phyloP scores from a whole-genome alignment of 1,140 invertebrate species.

The Drosophila arizonae region DNA sequence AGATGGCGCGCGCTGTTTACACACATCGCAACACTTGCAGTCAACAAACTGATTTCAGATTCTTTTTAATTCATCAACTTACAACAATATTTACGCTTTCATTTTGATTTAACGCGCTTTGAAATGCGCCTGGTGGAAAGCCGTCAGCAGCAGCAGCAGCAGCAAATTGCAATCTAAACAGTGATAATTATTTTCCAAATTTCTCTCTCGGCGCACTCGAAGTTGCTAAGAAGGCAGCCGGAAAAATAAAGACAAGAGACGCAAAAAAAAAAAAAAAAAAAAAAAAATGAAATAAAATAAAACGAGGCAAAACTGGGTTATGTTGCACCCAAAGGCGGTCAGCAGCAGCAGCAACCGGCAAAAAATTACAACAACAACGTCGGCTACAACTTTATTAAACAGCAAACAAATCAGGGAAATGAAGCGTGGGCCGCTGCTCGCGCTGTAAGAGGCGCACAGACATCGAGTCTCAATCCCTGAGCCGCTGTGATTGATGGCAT shows the following conservation, averaged over 20 bases:
- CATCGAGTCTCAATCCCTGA: constrained; percentile 21
- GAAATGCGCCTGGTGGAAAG: constrained; percentile 57
- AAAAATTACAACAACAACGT: constrained; percentile 5
- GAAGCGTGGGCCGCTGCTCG: constrained; percentile 30
- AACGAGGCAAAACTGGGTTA: constrained; percentile 59
- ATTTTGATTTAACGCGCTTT: constrained; percentile 78
- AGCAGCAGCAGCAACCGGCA: constrained; percentile 28
- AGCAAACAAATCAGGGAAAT: constrained; percentile 31
- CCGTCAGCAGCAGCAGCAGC: constrained; percentile 2
- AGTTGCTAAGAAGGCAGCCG: constrained; percentile 26
- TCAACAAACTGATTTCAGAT: constrained; percentile 45
- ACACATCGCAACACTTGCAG: constrained; percentile 60
- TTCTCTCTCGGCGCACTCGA: constrained; percentile 5
- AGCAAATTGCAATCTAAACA: constrained; percentile 73
- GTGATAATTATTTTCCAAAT: constrained; percentile 70
- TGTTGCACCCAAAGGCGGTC: constrained; percentile 41
- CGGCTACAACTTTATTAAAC: constrained; percentile 31
- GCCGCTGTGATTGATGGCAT: constrained; percentile 61
- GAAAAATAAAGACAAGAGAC: constrained; percentile 34
- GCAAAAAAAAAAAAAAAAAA: background rate
- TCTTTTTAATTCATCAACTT: constrained; percentile 31
- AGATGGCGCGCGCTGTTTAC: constrained; percentile 16
- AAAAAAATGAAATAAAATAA: constrained; percentile 5
- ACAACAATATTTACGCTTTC: constrained; percentile 74
- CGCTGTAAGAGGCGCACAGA: background rate